These are phyloP conservation scores for Philhelius pedissequus DNA, from an alignment of 2,888 invertebrate species.

Conservation along the genomic window DNA sequence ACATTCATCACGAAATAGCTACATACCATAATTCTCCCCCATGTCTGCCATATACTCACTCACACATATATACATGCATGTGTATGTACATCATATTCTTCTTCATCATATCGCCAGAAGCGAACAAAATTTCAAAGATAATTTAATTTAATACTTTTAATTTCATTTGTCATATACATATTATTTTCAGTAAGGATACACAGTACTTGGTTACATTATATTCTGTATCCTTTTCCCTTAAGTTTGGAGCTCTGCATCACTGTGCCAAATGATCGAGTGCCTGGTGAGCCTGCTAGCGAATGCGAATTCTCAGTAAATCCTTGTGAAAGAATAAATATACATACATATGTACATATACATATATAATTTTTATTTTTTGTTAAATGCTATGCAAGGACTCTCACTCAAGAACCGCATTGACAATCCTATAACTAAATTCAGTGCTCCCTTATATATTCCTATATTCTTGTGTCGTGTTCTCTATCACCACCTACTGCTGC, in stretches of 20 bases:
- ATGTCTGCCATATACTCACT: not conserved
- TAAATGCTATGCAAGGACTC: conserved; percentile 22
- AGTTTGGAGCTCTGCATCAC: conserved; percentile 30
- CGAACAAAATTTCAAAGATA: conserved; percentile 39
- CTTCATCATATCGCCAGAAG: conserved; percentile 4
- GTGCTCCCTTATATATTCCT: too few relatives aligned
- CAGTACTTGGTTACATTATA: conserved; percentile 32
- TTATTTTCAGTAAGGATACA: conserved; percentile 12
- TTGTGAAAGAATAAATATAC: not conserved
- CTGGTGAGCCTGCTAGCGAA: conserved; percentile 7
- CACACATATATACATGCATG: not conserved
- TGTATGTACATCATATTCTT: not conserved
- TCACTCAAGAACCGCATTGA: conserved; percentile 47
- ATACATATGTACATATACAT: too few relatives aligned
- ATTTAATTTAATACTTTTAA: conserved; percentile 59
- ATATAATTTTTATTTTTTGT: not conserved
- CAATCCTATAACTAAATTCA: conserved; percentile 61
- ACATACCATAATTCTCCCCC: conserved; percentile 2
- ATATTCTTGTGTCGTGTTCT: not conserved
- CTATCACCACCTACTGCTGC: not conserved
- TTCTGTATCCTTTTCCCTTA: conserved; percentile 48
- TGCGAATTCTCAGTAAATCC: not conserved
- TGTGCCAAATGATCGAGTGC: conserved; percentile 33
- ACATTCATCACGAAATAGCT: conserved; percentile 9
- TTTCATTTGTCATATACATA: conserved; percentile 47